A percentile compares a stretch with the other conserved stretches of the same genome.
Evolutionary conservation across 92 coral and sea anemone species (phyloP).

Genomic region (Epizoanthus stellaris): DNA sequence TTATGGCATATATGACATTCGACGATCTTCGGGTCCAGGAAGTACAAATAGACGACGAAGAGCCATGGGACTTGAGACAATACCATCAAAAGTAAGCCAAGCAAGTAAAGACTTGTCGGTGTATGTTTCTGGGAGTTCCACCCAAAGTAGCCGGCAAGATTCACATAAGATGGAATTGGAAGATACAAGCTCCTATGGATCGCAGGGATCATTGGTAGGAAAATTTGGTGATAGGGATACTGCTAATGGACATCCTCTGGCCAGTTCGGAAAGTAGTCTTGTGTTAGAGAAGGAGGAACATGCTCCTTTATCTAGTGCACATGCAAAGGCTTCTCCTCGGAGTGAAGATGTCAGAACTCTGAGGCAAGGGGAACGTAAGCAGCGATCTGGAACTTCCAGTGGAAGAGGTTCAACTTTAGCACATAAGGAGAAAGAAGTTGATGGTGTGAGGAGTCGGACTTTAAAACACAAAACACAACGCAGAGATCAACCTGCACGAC

Average conservation of each 20-base stretch:
- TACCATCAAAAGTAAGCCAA: conserved; percentile 57
- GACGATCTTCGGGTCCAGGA: conserved; percentile 96
- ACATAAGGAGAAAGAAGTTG: conserved; percentile 9
- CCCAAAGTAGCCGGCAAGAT: conserved; percentile 70
- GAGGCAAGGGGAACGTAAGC: not conserved
- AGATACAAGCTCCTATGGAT: not conserved
- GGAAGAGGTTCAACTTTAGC: not conserved
- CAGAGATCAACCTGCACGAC: not conserved
- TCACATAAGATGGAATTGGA: conserved; percentile 5
- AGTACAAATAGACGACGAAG: conserved; percentile 93
- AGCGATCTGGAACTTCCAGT: not conserved
- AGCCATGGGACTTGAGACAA: conserved; percentile 85
- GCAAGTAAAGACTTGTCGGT: conserved; percentile 56
- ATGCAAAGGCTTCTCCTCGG: not conserved
- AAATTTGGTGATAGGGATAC: not conserved
- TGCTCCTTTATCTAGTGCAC: not conserved
- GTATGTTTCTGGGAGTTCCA: conserved; percentile 91
- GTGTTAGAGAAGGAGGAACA: conserved; percentile 26
- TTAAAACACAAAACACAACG: not conserved
- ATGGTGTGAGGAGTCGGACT: not conserved
- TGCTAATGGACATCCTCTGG: not conserved
- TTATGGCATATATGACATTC: conserved; percentile 89
- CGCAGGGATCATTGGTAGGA: not conserved
- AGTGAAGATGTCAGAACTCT: not conserved
- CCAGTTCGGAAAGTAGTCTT: conserved; percentile 5